Evolutionary conservation across 2,113 vertebrate species (phyloP).

Genomic region (Nyctereutes procyonoides): DNA sequence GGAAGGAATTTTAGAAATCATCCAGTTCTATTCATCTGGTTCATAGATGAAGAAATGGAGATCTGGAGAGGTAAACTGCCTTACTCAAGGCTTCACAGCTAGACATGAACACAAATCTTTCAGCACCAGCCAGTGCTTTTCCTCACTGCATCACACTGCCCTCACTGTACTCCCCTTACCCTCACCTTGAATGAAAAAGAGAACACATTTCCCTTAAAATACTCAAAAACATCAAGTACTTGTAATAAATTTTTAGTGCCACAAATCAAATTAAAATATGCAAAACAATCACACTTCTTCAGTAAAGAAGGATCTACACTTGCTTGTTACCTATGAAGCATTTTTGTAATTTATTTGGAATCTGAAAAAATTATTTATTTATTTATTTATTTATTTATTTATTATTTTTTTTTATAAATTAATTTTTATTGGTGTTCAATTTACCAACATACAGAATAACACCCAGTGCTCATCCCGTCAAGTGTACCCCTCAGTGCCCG

Average conservation of each 20-base stretch:
- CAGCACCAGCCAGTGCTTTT: background rate
- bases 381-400: background rate
- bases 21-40: background rate
- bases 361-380: background rate
- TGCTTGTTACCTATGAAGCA: background rate
- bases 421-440: no score
- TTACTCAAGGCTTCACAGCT: background rate
- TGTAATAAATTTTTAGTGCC: background rate
- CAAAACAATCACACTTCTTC: background rate
- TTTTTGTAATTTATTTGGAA: background rate
- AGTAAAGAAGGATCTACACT: background rate
- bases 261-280: slow-evolving; percentile 28
- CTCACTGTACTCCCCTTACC: background rate
- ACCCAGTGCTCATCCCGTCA: no score
- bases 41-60: background rate
- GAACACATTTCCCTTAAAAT: background rate
- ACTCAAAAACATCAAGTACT: background rate
- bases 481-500: no score
- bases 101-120: background rate
- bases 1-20: background rate
- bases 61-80: background rate
- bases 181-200: background rate
- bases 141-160: background rate
- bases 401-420: no score
- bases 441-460: no score